These are phyloP conservation scores for Malacoraja senta DNA, from an alignment of 2,797 vertebrate genomes.

Conservation along the genomic window DNA sequence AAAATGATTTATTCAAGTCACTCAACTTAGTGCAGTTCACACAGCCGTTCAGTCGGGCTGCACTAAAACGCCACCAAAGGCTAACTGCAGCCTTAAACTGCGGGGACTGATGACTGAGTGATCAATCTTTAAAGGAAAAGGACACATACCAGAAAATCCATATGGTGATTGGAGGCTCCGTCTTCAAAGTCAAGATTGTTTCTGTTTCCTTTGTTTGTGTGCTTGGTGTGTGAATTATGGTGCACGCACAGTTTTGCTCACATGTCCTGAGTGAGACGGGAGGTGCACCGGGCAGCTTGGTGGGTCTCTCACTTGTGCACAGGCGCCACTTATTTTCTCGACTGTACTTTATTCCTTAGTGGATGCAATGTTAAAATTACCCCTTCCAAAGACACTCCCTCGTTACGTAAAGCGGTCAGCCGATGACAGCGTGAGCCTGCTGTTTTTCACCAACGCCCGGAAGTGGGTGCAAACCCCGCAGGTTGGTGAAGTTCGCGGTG, in stretches of 20 bases:
- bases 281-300: not conserved
- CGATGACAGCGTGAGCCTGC: constrained; percentile 6
- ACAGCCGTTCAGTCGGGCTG: not conserved
- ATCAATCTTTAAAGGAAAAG: not conserved
- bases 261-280: not conserved
- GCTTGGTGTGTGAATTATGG: not conserved
- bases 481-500: not conserved
- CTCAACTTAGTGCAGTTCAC: not conserved
- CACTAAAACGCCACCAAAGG: not conserved
- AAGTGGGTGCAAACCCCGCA: not conserved
- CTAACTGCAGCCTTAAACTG: not conserved
- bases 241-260: not conserved
- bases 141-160: constrained; percentile 67
- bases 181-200: not conserved
- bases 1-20: constrained; percentile 5
- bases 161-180: constrained; percentile 49
- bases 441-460: not conserved
- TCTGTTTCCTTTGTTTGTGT: no score
- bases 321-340: not conserved
- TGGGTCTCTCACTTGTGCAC: not conserved
- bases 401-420: constrained; percentile 7
- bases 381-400: not conserved
- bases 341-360: constrained; percentile 17
- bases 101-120: no score
- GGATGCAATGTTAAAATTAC: not conserved